Conservation (phyloP, 2,797 vertebrate species). For the Alectoris magna region DNA sequence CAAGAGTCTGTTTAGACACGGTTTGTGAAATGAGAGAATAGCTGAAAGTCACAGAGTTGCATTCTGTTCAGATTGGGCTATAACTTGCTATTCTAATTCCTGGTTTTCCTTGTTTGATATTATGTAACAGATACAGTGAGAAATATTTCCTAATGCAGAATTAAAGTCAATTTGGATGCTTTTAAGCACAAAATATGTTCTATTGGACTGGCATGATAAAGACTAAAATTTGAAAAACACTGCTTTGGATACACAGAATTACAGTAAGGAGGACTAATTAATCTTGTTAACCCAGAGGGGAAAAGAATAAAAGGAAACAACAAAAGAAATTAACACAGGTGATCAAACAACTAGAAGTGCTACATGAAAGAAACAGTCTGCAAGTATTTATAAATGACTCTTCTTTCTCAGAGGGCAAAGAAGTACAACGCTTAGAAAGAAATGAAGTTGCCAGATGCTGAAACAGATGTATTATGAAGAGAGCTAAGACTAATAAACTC, state of each 20-base stretch:
- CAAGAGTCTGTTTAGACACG: not conserved
- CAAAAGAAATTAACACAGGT: slow-evolving; percentile 31
- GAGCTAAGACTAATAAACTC: slow-evolving; percentile 39
- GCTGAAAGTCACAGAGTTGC: accelerated
- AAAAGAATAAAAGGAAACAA: slow-evolving; percentile 21
- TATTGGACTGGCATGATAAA: not conserved
- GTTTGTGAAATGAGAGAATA: not conserved
- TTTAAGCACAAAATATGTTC: not conserved
- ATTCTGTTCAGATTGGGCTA: not conserved
- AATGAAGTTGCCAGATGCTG: not conserved
- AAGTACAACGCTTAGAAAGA: slow-evolving; percentile 19
- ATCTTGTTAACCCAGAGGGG: not conserved
- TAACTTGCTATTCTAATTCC: not conserved
- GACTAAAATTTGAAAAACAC: not conserved
- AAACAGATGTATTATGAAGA: slow-evolving; percentile 6
- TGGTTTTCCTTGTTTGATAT: not conserved
- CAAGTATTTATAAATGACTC: slow-evolving; percentile 20
- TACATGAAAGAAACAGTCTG: not conserved
- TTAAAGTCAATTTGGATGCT: not conserved
- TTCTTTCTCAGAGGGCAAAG: slow-evolving; percentile 26
- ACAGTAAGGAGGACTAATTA: not conserved
- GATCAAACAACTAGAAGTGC: slow-evolving; percentile 6
- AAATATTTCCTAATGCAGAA: not conserved
- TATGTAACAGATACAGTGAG: not conserved
- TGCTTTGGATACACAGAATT: not conserved